These are phyloP conservation scores for Colostygia pectinataria DNA, from an alignment of 2,888 invertebrate genomes.

Conservation along the genomic window DNA sequence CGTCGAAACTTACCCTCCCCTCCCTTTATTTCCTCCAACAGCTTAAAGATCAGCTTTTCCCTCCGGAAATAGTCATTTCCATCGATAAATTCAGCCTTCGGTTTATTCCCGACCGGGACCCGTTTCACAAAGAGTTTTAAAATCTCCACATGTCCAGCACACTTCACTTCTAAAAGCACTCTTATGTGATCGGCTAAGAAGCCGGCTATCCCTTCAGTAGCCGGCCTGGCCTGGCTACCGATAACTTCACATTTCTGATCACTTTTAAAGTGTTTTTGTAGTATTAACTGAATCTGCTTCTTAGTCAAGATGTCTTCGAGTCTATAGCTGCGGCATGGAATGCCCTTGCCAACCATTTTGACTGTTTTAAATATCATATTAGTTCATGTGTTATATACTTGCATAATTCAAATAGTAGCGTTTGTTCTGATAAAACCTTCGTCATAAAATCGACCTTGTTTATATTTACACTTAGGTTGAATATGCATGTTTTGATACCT, in stretches of 20 bases:
- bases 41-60: slow-evolving; percentile 57
- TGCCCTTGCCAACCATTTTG: slow-evolving; percentile 40
- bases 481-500: background rate
- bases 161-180: slow-evolving; percentile 43
- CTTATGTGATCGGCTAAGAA: slow-evolving; percentile 66
- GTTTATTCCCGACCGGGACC: slow-evolving; percentile 53
- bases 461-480: background rate
- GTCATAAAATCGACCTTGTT: background rate
- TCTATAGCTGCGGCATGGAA: slow-evolving; percentile 16
- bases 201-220: slow-evolving; percentile 57
- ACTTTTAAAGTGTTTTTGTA: slow-evolving; percentile 18
- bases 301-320: slow-evolving; percentile 47
- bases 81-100: slow-evolving; percentile 60
- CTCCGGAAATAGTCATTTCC: slow-evolving; percentile 51
- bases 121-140: slow-evolving; percentile 62
- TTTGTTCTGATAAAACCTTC: background rate
- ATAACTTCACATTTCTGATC: slow-evolving; percentile 27
- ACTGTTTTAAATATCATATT: background rate
- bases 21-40: slow-evolving; percentile 53
- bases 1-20: slow-evolving; percentile 38
- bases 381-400: slow-evolving; percentile 22
- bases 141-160: slow-evolving; percentile 30
- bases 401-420: background rate
- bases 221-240: slow-evolving; percentile 44
- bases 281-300: slow-evolving; percentile 46